A percentile compares a stretch with the other conserved stretches of the same genome.
Conservation (phyloP, 2,888 invertebrate genomes). For the Pegoplata infirma region DNA sequence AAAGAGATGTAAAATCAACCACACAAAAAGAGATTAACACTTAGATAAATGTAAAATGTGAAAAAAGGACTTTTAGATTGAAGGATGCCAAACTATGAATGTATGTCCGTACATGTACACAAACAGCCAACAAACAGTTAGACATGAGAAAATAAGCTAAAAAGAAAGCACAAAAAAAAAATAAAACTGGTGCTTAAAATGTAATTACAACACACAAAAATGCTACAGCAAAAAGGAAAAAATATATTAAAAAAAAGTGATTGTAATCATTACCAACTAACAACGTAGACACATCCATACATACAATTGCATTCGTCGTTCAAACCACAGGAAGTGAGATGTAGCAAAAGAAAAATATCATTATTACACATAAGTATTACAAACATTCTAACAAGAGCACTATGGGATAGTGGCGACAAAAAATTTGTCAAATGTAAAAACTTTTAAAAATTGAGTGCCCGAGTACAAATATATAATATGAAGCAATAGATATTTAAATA, state of each 20-base stretch:
- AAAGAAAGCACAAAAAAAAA: background rate
- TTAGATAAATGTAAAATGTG: slow-evolving; percentile 31
- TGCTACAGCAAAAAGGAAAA: slow-evolving; percentile 1
- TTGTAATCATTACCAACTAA: slow-evolving; percentile 52
- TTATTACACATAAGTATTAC: slow-evolving; percentile 6
- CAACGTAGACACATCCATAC: background rate
- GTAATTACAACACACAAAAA: slow-evolving; percentile 52
- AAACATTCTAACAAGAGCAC: background rate
- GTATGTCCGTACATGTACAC: background rate
- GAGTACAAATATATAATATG: no score
- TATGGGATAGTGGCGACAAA: background rate
- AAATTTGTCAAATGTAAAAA: no score
- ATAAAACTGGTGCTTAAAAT: slow-evolving; percentile 43
- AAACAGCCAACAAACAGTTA: background rate
- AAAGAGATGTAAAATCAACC: slow-evolving; percentile 27
- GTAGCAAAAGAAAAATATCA: slow-evolving; percentile 24
- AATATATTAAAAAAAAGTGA: slow-evolving; percentile 40
- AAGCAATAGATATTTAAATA: no score
- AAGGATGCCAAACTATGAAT: slow-evolving; percentile 38
- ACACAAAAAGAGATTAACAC: slow-evolving; percentile 55
- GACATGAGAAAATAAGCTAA: background rate
- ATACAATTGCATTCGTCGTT: background rate
- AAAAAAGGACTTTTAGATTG: slow-evolving; percentile 23
- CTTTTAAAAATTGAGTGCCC: no score
- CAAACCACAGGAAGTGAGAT: background rate